A percentile compares a stretch with the other conserved stretches of the same genome.
phyloP scores from a whole-genome alignment of 2,888 invertebrate genomes.

The Erebia epiphron region DNA sequence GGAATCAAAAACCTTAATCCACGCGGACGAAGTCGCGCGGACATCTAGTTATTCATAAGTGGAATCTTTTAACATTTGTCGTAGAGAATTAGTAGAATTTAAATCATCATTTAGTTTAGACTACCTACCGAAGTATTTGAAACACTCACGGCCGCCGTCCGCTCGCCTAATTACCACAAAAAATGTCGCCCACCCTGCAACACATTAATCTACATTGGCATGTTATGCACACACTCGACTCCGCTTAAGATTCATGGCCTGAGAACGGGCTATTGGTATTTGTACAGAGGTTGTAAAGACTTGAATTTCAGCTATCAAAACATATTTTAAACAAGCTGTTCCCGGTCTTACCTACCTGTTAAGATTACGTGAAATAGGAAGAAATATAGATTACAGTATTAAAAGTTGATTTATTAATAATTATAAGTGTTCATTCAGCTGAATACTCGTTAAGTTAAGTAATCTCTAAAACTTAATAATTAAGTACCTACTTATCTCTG shows the following conservation, averaged over 20 bases:
- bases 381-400: no score
- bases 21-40: no score
- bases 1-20: no score
- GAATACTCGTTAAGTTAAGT: no score
- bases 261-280: constrained; percentile 28
- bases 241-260: constrained; percentile 40
- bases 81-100: constrained; percentile 11
- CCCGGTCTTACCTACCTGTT: no score
- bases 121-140: constrained; percentile 6
- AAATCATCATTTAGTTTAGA: constrained; percentile 14
- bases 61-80: neutral
- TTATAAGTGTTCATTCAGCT: no score
- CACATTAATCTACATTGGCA: constrained; percentile 74
- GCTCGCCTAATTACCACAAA: constrained; percentile 69
- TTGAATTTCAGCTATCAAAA: neutral
- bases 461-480: no score
- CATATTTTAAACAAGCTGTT: neutral
- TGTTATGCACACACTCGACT: constrained; percentile 50
- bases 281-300: neutral
- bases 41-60: neutral
- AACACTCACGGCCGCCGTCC: constrained; percentile 23
- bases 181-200: constrained; percentile 71
- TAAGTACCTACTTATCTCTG: no score
- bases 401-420: no score
- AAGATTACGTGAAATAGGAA: no score